Evolutionary conservation across 2,888 invertebrate species (phyloP).

Genomic region (Seira musarum): DNA sequence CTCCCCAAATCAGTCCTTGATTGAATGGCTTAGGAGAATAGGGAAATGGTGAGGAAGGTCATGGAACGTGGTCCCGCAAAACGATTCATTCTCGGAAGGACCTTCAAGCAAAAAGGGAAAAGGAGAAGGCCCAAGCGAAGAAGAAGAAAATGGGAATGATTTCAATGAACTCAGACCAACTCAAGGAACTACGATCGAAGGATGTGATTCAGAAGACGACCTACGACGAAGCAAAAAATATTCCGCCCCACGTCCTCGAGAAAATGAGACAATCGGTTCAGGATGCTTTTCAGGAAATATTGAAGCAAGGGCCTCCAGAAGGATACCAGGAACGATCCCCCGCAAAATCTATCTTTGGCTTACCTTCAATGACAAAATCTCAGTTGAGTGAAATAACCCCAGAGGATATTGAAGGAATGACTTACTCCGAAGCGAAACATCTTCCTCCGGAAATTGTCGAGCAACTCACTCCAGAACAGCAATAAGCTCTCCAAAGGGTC

Average conservation of each 20-base stretch:
- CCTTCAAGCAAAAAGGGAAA: no score
- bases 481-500: not conserved
- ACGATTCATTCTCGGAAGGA: no score
- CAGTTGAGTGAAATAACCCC: conserved; percentile 16
- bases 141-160: not conserved
- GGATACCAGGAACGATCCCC: no score
- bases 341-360: no score
- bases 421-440: not conserved
- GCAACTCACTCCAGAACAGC: conserved; percentile 19
- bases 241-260: not conserved
- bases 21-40: conserved; percentile 21
- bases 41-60: conserved; percentile 24
- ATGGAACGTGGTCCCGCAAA: not conserved
- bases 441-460: conserved; percentile 10
- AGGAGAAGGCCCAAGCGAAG: no score
- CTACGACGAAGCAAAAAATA: conserved; percentile 13
- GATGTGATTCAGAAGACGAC: not conserved
- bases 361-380: not conserved
- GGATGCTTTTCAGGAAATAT: not conserved
- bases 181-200: not conserved
- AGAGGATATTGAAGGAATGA: no score
- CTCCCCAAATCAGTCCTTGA: conserved; percentile 11
- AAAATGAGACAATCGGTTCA: conserved; percentile 19
- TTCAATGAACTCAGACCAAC: not conserved
- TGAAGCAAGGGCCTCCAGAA: no score